Evolutionary conservation across 2,113 vertebrate species (phyloP).

Genomic region (Myodes glareolus): DNA sequence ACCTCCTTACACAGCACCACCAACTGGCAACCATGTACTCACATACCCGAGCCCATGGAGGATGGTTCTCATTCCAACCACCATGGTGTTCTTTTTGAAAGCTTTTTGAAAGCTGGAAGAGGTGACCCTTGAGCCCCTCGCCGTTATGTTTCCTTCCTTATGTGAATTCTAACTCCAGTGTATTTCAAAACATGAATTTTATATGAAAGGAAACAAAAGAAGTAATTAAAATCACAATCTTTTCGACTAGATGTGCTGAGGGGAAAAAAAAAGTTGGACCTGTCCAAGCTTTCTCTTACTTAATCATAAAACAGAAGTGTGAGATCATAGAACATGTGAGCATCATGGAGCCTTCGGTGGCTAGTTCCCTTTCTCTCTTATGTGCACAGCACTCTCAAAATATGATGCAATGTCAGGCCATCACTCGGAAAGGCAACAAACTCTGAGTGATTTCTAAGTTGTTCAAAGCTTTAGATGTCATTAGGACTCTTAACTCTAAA

Average conservation of each 20-base stretch:
- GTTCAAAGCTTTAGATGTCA: neutral
- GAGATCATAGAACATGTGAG: neutral
- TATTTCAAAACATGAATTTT: neutral
- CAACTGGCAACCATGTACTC: neutral
- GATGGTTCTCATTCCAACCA: no score
- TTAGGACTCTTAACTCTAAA: neutral
- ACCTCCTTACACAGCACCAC: neutral
- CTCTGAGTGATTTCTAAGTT: neutral
- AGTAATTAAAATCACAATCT: neutral
- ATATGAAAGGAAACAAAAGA: neutral
- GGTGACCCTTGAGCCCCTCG: fast-evolving
- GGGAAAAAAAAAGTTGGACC: neutral
- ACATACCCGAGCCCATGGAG: neutral
- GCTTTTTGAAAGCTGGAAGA: neutral
- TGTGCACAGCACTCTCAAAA: neutral
- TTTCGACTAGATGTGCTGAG: neutral
- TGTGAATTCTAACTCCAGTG: neutral
- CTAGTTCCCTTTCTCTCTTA: neutral
- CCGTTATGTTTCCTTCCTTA: neutral
- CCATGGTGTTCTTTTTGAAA: neutral
- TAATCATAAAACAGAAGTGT: neutral
- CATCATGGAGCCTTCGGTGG: neutral
- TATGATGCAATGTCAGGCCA: neutral
- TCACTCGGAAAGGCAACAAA: neutral
- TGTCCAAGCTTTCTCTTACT: neutral